Base-by-base conservation (phyloP, 2,888 invertebrate genomes). In the Apamea epomidion region DNA sequence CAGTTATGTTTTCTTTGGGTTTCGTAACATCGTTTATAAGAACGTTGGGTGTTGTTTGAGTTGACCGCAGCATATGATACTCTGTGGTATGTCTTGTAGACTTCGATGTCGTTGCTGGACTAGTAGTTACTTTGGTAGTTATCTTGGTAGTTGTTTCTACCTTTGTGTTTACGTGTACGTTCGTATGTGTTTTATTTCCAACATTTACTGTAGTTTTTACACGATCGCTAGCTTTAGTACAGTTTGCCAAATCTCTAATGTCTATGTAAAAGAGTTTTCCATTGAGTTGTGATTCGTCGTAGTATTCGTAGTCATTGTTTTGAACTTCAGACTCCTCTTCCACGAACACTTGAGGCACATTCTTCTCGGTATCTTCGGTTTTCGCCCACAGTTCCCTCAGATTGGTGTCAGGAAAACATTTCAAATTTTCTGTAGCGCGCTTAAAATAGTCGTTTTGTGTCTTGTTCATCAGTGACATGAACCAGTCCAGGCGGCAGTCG, bases 251-350 rank as follows among this genome's bases (percentile, higher is more conserved):
- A 70, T 93, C 93, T 88, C 96, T 94, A 51, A 97, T 87, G 76
- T 97, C 97, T 60, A 93, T 88, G 74, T 96, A 97, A 85, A 97
- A 97, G 6, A 97, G 87, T 82, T 94, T 96, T n/a, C 97, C 97
- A 73, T 95, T 94, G 0, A 97, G 88, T 86, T 96, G 95, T 2
- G 94, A 91, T 0, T 96, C 96, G 42, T 97, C 97, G 62, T 97
- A 97, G 82, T 96, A 97, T 89, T 97, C 97, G 62, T 95, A 96
- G 14, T 96, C 96, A 18, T 83, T 78, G 73, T 87, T 93, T 81
- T 91, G 91, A 16, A 64, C 87, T 82, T 89, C 90, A 4, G 88
- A 45, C 51, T 91, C 92, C 51, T 93, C 93, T 1, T 93, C 93
- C 68, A 92, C 94, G 8, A 90, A 82, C 0, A 83, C 84, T 88